Evolutionary conservation across 2,113 vertebrate genomes (phyloP).

Genomic region (Cephalopterus ornatus): DNA sequence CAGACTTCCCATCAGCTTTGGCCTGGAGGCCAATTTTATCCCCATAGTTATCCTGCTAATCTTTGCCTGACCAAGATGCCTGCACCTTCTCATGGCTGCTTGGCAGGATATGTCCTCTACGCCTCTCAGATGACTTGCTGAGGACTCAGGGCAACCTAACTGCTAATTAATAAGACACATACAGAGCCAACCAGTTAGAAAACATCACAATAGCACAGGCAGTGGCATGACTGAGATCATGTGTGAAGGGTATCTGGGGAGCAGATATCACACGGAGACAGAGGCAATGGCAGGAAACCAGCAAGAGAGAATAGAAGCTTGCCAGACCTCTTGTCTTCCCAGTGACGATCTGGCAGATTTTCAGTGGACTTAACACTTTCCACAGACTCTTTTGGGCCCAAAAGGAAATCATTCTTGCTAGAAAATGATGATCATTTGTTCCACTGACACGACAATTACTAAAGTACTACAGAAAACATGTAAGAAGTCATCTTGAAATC

Average conservation of each 20-base stretch:
- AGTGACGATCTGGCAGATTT: accelerated
- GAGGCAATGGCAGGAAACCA: neutral
- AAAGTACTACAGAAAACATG: neutral
- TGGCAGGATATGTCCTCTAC: neutral
- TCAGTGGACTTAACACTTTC: neutral
- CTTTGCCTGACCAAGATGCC: neutral
- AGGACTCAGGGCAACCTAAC: neutral
- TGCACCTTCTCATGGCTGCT: neutral
- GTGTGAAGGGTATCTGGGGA: accelerated
- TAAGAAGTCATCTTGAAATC: neutral
- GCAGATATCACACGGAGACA: neutral
- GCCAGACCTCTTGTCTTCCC: neutral
- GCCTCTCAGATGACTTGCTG: neutral
- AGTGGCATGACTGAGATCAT: neutral
- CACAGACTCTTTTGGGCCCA: neutral
- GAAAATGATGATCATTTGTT: neutral
- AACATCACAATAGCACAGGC: neutral
- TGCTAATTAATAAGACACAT: neutral
- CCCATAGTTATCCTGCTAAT: neutral
- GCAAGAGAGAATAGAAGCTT: neutral
- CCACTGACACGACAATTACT: neutral
- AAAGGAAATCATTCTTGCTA: neutral
- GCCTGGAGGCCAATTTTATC: neutral
- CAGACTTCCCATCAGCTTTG: neutral
- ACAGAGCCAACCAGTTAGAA: neutral